Percentiles rank a stretch among this genome's conserved stretches.
Conservation (phyloP, 1,140 invertebrate genomes). For the Asobara japonica region DNA sequence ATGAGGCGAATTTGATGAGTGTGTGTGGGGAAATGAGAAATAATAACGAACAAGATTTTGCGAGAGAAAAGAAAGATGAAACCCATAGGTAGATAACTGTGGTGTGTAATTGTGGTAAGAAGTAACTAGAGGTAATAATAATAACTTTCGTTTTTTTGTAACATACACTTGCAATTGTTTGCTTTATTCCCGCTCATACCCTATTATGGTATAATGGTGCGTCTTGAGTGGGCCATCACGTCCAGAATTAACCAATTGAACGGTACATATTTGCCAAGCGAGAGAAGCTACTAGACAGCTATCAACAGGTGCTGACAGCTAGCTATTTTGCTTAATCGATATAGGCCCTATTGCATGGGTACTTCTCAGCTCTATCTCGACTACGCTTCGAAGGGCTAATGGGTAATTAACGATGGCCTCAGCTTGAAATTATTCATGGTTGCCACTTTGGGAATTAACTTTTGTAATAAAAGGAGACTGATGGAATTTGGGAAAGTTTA, state of each 20-base stretch:
- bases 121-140: slow-evolving; percentile 5
- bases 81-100: not conserved
- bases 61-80: slow-evolving; percentile 1
- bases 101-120: slow-evolving; percentile 7
- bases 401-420: too few relatives aligned
- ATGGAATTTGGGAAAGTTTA: too few relatives aligned
- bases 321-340: not conserved
- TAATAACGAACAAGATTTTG: not conserved
- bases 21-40: not conserved
- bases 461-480: too few relatives aligned
- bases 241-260: too few relatives aligned
- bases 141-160: slow-evolving; percentile 18
- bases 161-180: not conserved
- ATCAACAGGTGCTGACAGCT: not conserved
- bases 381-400: not conserved
- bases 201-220: not conserved
- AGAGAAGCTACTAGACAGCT: too few relatives aligned
- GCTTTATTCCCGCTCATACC: not conserved
- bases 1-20: not conserved
- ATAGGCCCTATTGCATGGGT: not conserved
- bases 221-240: not conserved
- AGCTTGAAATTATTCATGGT: too few relatives aligned
- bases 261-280: too few relatives aligned
- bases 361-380: not conserved
- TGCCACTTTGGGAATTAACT: too few relatives aligned